A percentile compares a stretch with the other conserved stretches of the same genome.
Evolutionary conservation across 2,113 vertebrate species (phyloP).

Genomic region (Martes martes): DNA sequence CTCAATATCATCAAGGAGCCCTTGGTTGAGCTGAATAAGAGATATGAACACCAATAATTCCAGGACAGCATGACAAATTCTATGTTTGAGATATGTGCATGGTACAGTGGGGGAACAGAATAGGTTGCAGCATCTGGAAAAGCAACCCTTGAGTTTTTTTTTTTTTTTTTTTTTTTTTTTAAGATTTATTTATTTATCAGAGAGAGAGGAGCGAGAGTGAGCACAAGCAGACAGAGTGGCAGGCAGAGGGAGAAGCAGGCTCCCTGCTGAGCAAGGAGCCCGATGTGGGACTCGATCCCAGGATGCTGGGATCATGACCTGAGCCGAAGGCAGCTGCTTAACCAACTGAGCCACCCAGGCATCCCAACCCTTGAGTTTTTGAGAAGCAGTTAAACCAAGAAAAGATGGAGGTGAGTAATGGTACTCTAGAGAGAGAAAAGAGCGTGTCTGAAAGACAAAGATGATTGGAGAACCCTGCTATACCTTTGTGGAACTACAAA

Average conservation of each 20-base stretch:
- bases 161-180: no score
- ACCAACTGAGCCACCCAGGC: no score
- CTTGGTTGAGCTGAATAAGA: neutral
- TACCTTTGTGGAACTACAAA: neutral
- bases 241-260: no score
- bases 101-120: neutral
- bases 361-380: neutral
- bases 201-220: no score
- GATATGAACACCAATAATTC: neutral
- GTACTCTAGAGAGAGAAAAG: neutral
- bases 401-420: neutral
- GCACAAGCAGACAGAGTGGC: no score
- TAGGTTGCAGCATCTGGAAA: neutral
- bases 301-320: no score
- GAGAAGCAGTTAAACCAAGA: no score
- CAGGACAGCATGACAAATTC: neutral
- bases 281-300: no score
- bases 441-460: neutral
- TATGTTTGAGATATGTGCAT: neutral
- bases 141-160: neutral
- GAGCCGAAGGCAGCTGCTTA: no score
- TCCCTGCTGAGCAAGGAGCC: no score
- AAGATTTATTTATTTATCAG: no score
- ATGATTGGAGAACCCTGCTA: neutral
- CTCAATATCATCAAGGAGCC: neutral